Percentiles rank a stretch among this genome's conserved stretches.
Conservation (phyloP, 2,888 invertebrate species). For the Eustalomyia histrio region DNA sequence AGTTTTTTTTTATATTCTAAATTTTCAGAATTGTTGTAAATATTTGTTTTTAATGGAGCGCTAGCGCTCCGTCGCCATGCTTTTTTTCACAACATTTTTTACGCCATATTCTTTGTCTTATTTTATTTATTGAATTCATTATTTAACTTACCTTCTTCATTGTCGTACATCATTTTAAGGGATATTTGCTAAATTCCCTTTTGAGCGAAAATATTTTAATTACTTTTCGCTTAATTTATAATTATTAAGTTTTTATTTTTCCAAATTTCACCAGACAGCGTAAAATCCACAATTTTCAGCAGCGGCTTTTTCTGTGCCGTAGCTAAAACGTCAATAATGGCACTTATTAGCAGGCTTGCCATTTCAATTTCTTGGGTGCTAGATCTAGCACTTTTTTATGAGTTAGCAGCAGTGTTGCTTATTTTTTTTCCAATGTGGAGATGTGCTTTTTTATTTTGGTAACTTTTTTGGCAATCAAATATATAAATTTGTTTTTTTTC, state of each 20-base stretch:
- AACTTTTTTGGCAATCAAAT: too few species aligned
- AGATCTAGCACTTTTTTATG: too few species aligned
- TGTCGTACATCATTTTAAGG: slow-evolving; percentile 76
- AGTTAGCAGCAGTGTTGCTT: too few species aligned
- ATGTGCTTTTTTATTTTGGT: too few species aligned
- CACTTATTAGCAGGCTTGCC: too few species aligned
- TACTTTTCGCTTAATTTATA: neutral
- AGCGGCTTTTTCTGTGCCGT: slow-evolving; percentile 4
- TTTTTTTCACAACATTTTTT: slow-evolving; percentile 63
- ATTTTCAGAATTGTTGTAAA: slow-evolving; percentile 20
- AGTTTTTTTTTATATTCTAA: neutral
- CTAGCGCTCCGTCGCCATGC: slow-evolving; percentile 69
- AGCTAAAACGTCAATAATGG: slow-evolving; percentile 22
- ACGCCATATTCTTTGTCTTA: slow-evolving; percentile 20
- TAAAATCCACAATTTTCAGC: slow-evolving; percentile 10
- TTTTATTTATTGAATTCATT: too few species aligned
- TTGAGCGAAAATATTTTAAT: slow-evolving; percentile 14
- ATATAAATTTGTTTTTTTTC: too few species aligned
- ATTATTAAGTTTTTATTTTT: slow-evolving; percentile 16
- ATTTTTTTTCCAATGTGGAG: too few species aligned
- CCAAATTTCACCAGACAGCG: slow-evolving; percentile 33
- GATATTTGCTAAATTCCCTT: slow-evolving; percentile 59
- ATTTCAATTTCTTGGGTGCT: too few species aligned
- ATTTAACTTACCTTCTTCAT: slow-evolving; percentile 76
- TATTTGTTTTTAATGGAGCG: slow-evolving; percentile 31